These are phyloP conservation scores for Octopus sinensis DNA, from an alignment of 1,140 invertebrate genomes.

Conservation along the genomic window DNA sequence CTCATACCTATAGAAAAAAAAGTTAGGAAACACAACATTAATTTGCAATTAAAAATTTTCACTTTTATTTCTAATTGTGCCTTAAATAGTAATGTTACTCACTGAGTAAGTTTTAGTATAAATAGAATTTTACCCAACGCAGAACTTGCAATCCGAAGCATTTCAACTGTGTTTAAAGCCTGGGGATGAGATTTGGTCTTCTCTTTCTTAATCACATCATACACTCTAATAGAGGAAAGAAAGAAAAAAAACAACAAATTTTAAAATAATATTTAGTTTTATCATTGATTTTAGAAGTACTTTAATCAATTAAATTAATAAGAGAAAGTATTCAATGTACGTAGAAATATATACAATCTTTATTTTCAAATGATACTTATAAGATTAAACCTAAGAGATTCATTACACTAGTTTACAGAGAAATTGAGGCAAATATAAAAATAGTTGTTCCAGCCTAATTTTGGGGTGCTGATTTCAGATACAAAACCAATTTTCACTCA, in stretches of 20 bases:
- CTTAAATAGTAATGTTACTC: background rate
- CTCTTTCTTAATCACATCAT: conserved; percentile 61
- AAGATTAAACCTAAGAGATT: too few relatives aligned
- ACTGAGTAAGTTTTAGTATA: background rate
- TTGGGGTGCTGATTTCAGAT: too few relatives aligned
- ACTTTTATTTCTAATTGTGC: background rate
- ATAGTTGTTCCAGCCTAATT: too few relatives aligned
- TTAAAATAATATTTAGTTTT: conserved; percentile 3
- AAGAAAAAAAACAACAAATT: conserved; percentile 15
- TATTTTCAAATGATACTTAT: too few relatives aligned
- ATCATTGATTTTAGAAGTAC: too few relatives aligned
- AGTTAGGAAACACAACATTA: conserved; percentile 12
- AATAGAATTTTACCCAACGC: conserved; percentile 65
- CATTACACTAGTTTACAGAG: too few relatives aligned
- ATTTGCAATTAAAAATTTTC: background rate
- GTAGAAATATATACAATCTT: too few relatives aligned
- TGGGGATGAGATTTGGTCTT: conserved; percentile 80
- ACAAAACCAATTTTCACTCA: too few relatives aligned
- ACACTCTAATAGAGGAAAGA: conserved; percentile 38
- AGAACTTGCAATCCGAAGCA: conserved; percentile 92
- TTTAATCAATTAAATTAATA: too few relatives aligned
- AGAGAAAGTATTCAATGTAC: too few relatives aligned
- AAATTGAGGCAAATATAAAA: too few relatives aligned
- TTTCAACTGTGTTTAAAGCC: conserved; percentile 94
- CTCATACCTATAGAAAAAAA: conserved; percentile 68